phyloP scores from a whole-genome alignment of 2,113 vertebrate genomes.

The Rousettus leschenaultii region DNA sequence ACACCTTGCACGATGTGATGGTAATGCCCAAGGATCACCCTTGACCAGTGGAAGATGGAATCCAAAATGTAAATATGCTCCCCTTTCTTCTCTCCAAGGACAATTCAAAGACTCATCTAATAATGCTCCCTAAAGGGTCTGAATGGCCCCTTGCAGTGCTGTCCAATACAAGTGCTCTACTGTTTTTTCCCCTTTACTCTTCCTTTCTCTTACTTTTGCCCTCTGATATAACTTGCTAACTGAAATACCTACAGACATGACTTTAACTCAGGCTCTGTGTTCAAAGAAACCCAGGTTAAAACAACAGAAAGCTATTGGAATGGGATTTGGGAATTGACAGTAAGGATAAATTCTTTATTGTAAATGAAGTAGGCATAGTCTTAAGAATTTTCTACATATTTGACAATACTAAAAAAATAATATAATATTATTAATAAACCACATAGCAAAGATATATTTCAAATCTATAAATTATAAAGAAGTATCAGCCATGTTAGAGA shows the following conservation, averaged over 20 bases:
- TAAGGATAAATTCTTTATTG: neutral
- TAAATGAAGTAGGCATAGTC: neutral
- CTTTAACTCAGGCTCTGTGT: neutral
- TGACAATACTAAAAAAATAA: neutral
- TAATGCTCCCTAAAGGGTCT: neutral
- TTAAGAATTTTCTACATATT: neutral
- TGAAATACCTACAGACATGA: neutral
- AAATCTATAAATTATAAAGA: neutral
- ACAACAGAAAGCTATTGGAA: neutral
- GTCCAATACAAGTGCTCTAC: neutral
- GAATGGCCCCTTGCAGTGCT: neutral
- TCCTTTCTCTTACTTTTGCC: neutral
- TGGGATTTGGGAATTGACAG: neutral
- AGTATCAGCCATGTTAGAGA: neutral
- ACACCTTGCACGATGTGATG: too few relatives aligned
- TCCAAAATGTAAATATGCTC: neutral
- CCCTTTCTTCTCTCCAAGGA: neutral
- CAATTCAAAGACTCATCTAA: neutral
- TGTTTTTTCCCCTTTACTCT: neutral
- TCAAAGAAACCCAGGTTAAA: neutral
- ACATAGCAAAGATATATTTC: neutral
- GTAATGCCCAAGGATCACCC: neutral
- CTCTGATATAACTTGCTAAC: neutral
- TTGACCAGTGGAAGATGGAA: neutral
- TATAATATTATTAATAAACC: neutral